A percentile compares a stretch with the other conserved stretches of the same genome.
Evolutionary conservation across 2,113 vertebrate genomes (phyloP).

Genomic region (Macrotis lagotis): DNA sequence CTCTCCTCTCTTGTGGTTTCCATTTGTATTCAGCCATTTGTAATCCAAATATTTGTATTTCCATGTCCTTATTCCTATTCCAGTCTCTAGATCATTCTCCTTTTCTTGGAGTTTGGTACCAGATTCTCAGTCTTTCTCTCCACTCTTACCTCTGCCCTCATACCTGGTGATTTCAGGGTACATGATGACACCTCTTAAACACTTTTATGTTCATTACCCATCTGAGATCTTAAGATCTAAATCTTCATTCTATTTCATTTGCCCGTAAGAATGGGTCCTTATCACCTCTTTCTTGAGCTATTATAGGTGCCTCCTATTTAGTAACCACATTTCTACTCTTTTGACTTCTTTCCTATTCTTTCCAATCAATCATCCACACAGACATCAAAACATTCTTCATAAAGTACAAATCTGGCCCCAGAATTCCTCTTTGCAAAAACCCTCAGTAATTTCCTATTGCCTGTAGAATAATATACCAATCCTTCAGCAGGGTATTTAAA

Average conservation of each 20-base stretch:
- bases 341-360: not conserved
- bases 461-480: not conserved
- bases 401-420: not conserved
- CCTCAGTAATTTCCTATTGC: not conserved
- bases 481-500: not conserved
- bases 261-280: not conserved
- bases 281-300: not conserved
- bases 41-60: too few relatives aligned
- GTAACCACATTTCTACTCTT: not conserved
- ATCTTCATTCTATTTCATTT: not conserved
- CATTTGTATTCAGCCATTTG: not conserved
- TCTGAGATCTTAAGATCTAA: not conserved
- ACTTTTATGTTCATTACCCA: not conserved
- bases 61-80: not conserved
- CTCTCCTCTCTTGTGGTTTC: not conserved
- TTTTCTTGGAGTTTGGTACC: not conserved
- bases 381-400: not conserved
- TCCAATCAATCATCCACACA: not conserved
- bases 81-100: not conserved
- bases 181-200: not conserved
- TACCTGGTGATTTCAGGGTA: not conserved
- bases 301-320: not conserved
- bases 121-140: not conserved
- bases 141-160: not conserved
- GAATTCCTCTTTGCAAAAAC: not conserved